Base-by-base conservation (phyloP, 1,140 invertebrate species). In the Marisa cornuarietis region DNA sequence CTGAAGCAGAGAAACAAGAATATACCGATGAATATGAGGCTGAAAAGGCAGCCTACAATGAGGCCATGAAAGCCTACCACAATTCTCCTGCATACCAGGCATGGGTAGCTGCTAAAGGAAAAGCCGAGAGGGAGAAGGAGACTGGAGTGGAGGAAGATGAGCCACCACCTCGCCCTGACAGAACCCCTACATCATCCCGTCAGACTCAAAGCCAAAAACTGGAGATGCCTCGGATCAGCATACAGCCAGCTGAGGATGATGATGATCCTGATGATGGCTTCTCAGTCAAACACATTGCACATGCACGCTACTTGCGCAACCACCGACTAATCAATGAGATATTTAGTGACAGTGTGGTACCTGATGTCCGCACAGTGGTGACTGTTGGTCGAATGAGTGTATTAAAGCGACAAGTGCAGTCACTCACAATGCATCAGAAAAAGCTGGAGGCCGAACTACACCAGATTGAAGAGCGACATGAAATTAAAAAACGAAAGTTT, bases 401-500 rank as follows among this genome's bases (percentile, higher is more conserved):
- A 1, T 91, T 98, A 2, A 96, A 96, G 85, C 93, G 96, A 82
- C 97, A 99, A 93, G 97, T 99, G 7, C 96, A 97, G 86, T 98
- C 97, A 0, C 92, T 99, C 61, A 98, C 96, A 1, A 98, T 97
- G 95, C 98, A 99, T 92, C 98, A 98, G 93, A 98, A 97, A 93
- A 99, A 99, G 90, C 91, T 99, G 31, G 97, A 99, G 91, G 95
- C 96, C 22, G 98, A 99, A 91, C 90, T 99, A 80, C 95, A 97
- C 88, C 96, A 97, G 90, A 98, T 99, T 87, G 97, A 99, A 91
- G 97, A 99, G 90, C 98, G 98, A 90, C 99, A 99, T 92, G 96
- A 98, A 88, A 94, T 95, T 0, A 99, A 99, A 90, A 99, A 99
- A 90, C 93, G 96, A 73, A 97, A 98, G 90, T 98, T 99, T 91